A percentile compares a stretch with the other conserved stretches of the same genome.
phyloP scores from a whole-genome alignment of 2,888 invertebrate genomes.

The Sepiola atlantica region DNA sequence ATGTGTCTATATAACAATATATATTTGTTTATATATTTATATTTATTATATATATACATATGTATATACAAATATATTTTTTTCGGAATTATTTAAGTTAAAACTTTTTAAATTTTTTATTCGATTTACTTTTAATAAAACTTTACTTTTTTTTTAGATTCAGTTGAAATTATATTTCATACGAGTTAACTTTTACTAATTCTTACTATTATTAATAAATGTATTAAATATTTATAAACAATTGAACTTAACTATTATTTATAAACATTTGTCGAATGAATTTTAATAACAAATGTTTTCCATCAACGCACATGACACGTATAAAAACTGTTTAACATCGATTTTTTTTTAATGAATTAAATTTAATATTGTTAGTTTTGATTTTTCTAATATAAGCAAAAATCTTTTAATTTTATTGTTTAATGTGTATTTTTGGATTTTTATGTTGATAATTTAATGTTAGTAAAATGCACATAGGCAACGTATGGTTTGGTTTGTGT shows the following conservation, averaged over 20 bases:
- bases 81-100: neutral
- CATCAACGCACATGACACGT: constrained; percentile 5
- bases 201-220: neutral
- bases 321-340: neutral
- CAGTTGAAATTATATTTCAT: neutral
- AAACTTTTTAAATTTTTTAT: neutral
- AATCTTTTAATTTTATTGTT: too few relatives aligned
- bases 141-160: neutral
- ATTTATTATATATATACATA: too few relatives aligned
- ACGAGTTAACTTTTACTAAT: neutral
- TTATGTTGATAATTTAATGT: too few relatives aligned
- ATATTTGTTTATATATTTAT: too few relatives aligned
- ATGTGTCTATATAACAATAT: too few relatives aligned
- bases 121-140: neutral
- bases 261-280: neutral
- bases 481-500: too few relatives aligned
- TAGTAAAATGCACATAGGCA: too few relatives aligned
- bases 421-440: too few relatives aligned
- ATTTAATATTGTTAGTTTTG: neutral
- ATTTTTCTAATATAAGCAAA: neutral
- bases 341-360: neutral
- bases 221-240: neutral
- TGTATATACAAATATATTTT: too few relatives aligned
- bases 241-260: neutral
- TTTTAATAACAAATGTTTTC: neutral